Evolutionary conservation across 2,113 vertebrate species (phyloP), one percentile per base, ranked within the genome.

Genomic region (Trachemys scripta): DNA sequence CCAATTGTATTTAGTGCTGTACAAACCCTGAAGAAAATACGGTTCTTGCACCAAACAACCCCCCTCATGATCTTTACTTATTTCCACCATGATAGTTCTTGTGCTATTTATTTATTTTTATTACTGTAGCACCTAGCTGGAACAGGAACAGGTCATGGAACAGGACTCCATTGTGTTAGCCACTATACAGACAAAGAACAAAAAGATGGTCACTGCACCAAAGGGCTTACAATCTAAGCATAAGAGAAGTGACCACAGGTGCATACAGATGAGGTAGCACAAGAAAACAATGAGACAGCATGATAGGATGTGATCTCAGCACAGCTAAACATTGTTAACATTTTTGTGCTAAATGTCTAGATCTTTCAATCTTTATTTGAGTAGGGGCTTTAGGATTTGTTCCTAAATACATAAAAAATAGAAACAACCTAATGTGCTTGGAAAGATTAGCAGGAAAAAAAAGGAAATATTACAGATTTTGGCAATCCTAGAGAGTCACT

Each of bases 21-120:
- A 38, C 29, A 57, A 57, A 57, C 24, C 22, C 56, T 57, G 9
- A 57, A 57, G 56, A 57, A 57, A 57, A 57, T 57, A 57, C 27
- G 56, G 56, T 57, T 10, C 24, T 57, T 79, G 49, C 0, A 0
- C 51, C 38, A 51, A 59, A 75, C 59, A 5, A 10, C 42, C 42
- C 42, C 14, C 50, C 10, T 35, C 65, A 11, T n/a, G 16, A 69
- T 35, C 31, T 69, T 31, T 69, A n/a, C 31, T 69, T 69, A 69
- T n/a, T 69, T 69, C 27, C 62, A n/a, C 62, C 62, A 17, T 69
- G 62, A n/a, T 35, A 17, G 62, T 65, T 31, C 62, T 35, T 65
- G 31, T 65, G 31, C 62, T 65, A 65, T 35, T 65, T 35, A 65
- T 56, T 56, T 56, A 56, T 65, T 65, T 65, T 6, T 17, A 65